Base-by-base conservation (phyloP, 1,140 invertebrate genomes). In the Triops longicaudatus region DNA sequence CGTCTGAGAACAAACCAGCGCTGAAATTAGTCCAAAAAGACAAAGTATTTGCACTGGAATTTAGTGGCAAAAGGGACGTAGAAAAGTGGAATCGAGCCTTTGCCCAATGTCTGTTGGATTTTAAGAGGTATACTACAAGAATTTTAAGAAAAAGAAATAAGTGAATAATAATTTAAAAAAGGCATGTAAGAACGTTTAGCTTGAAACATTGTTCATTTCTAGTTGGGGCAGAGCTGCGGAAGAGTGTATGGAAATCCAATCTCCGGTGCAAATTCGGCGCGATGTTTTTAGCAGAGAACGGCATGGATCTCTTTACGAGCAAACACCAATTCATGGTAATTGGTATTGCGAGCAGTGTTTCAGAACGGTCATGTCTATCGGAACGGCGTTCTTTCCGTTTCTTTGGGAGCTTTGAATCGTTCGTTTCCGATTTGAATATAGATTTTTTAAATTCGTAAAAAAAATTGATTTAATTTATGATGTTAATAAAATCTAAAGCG, bases 181-280 rank as follows among this genome's bases (percentile, higher is more conserved):
- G n/a, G n/a, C n/a, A n/a, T n/a, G n/a, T n/a, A n/a, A n/a, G n/a
- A n/a, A n/a, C n/a, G n/a, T n/a, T n/a, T n/a, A n/a, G n/a, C n/a
- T n/a, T n/a, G n/a, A n/a, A n/a, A n/a, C 63, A 14, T 37, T 9
- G 37, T 44, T 72, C 6, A n/a, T 78, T 77, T 80, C 81, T 11
- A 85, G 86, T 50, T 91, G 90, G 90, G 88, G 88, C 80, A 86
- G 87, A 77, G 88, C 89, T 0, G 88, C 87, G 72, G 88, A 89
- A 81, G 84, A 85, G 72, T 80, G 86, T 63, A 89, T 91, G 86
- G 85, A 88, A 79, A 86, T 90, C 11, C 85, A 87, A 5, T 85
- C 83, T 26, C 84, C 87, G 9, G 86, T 87, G 74, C 84, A 84
- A 77, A 82, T 82, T 4, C 85, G 85, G 74, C 83, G 85, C 78